Conservation (phyloP, 2,113 vertebrate genomes). For the Ibidorhyncha struthersii region DNA sequence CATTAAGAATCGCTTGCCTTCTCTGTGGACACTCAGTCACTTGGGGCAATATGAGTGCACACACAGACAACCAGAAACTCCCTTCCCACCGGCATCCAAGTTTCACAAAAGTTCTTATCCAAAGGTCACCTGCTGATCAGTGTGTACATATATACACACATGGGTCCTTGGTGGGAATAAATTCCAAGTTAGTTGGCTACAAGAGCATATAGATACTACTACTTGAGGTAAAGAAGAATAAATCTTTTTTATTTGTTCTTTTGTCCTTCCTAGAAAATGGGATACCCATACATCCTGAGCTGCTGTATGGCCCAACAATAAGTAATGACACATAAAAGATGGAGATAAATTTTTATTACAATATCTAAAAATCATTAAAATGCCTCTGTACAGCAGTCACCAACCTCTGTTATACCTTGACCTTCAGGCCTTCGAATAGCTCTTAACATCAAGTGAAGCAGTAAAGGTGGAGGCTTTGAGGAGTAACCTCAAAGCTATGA, state of each 20-base stretch:
- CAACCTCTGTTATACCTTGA: background rate
- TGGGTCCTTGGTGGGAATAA: constrained; percentile 47
- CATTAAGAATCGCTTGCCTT: background rate
- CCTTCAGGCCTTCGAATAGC: background rate
- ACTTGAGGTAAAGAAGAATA: constrained; percentile 15
- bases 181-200: constrained; percentile 23
- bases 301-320: background rate
- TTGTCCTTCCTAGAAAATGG: background rate
- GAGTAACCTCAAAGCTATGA: background rate
- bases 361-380: background rate
- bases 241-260: background rate
- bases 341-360: background rate
- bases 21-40: background rate
- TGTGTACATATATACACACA: constrained; percentile 44
- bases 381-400: background rate
- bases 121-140: constrained; percentile 55
- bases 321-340: background rate
- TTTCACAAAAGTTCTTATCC: constrained; percentile 48
- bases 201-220: constrained; percentile 12
- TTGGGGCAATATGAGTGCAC: background rate
- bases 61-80: constrained; percentile 9
- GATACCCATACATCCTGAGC: background rate
- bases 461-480: background rate
- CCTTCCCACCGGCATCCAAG: background rate
- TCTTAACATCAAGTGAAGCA: background rate